phyloP scores from a whole-genome alignment of 1,140 invertebrate genomes.

The Eumeta japonica region DNA sequence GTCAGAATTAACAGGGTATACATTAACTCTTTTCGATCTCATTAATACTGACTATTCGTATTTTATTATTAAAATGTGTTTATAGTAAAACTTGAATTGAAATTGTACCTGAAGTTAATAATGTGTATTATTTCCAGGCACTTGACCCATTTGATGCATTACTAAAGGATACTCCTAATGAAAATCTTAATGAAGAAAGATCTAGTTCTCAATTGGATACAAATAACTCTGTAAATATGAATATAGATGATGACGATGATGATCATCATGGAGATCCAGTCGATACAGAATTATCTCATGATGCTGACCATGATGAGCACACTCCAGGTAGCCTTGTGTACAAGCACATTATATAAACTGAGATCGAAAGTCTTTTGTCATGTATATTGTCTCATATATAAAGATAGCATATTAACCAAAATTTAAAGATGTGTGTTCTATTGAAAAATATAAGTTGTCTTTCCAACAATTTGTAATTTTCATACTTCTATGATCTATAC shows the following conservation, averaged over 20 bases:
- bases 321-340: conserved; percentile 24
- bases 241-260: conserved; percentile 40
- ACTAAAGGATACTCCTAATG: conserved; percentile 30
- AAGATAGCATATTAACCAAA: too few relatives aligned
- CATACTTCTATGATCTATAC: too few relatives aligned
- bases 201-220: conserved; percentile 19
- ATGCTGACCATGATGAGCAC: conserved; percentile 22
- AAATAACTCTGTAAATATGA: conserved; percentile 16
- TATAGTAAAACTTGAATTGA: too few relatives aligned
- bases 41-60: too few relatives aligned
- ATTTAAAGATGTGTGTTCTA: too few relatives aligned
- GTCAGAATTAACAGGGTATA: too few relatives aligned
- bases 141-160: conserved; percentile 52
- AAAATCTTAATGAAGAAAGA: conserved; percentile 13
- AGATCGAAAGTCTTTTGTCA: conserved; percentile 8
- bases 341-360: conserved; percentile 5
- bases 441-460: too few relatives aligned
- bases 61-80: too few relatives aligned
- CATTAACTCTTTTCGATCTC: too few relatives aligned
- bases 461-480: too few relatives aligned
- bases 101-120: not conserved
- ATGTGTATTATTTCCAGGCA: conserved; percentile 26
- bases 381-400: too few relatives aligned
- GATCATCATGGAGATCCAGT: conserved; percentile 19
- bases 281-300: too few relatives aligned